These are phyloP conservation scores for Torymus aiolomorphi DNA, from an alignment of 2,888 invertebrate species.

Conservation along the genomic window DNA sequence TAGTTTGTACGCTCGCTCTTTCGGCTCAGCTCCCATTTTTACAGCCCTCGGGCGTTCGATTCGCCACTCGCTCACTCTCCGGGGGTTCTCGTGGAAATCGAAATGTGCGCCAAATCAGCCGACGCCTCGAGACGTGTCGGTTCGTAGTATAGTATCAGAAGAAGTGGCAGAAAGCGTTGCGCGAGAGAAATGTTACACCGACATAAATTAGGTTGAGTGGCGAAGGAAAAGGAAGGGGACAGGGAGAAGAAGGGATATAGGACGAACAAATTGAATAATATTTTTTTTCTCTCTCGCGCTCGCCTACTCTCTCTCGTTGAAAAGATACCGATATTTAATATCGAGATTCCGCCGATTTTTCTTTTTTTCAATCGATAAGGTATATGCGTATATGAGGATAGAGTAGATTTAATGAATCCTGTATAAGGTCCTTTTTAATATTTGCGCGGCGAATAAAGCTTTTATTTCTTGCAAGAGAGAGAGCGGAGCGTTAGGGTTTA, in stretches of 20 bases:
- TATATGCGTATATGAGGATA: too few relatives aligned
- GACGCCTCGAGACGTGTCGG: conserved; percentile 1
- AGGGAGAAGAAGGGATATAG: background rate
- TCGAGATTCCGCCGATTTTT: background rate
- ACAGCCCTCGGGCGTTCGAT: background rate
- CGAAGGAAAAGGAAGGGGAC: background rate
- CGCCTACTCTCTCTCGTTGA: background rate
- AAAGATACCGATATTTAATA: conserved; percentile 5
- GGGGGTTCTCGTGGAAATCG: conserved; percentile 21
- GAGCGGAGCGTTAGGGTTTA: background rate
- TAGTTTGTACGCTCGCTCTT: background rate
- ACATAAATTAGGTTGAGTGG: conserved; percentile 10
- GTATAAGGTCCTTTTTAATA: background rate
- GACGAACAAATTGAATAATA: conserved; percentile 8
- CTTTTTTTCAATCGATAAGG: background rate
- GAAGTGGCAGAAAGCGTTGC: background rate
- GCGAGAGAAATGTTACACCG: background rate
- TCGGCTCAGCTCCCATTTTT: background rate
- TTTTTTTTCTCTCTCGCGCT: background rate
- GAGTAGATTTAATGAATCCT: conserved; percentile 7
- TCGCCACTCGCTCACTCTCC: background rate
- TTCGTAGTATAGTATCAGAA: background rate
- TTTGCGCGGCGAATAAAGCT: conserved; percentile 1
- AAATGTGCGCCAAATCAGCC: conserved; percentile 20
- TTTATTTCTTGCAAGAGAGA: background rate